These are phyloP conservation scores for Cladopsammia gracilis DNA, from an alignment of 64 coral and sea anemone genomes.

Conservation along the genomic window DNA sequence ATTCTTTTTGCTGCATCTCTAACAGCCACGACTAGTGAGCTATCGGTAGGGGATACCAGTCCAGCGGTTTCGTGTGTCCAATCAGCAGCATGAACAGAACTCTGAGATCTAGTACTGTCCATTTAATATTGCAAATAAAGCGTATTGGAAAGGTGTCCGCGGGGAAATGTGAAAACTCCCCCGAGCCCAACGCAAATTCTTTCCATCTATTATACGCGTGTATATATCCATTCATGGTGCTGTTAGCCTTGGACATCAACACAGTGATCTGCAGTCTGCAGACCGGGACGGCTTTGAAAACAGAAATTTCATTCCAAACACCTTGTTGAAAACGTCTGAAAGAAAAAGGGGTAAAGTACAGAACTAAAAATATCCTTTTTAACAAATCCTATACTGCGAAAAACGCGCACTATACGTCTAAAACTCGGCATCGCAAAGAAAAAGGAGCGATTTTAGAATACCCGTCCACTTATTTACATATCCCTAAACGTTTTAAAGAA, in stretches of 20 bases:
- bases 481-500: no score
- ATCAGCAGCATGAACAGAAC: conserved; percentile 36
- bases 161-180: background rate
- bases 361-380: no score
- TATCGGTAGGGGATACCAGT: conserved; percentile 21
- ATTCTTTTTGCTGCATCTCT: background rate
- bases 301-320: background rate
- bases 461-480: no score
- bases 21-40: background rate
- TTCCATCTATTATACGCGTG: background rate
- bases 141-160: conserved; percentile 21
- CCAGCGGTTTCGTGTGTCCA: conserved; percentile 33
- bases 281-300: conserved; percentile 4
- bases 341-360: background rate
- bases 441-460: no score
- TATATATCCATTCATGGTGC: conserved; percentile 18
- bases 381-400: no score
- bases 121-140: conserved; percentile 43
- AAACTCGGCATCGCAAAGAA: no score
- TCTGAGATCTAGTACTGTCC: conserved; percentile 24
- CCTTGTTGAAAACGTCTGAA: conserved; percentile 55
- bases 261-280: background rate
- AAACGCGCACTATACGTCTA: no score
- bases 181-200: background rate
- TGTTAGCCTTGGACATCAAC: no score